Percentiles rank a stretch among this genome's conserved stretches.
These are phyloP conservation scores for Actinia equina DNA, from an alignment of 64 coral and sea anemone species.

Conservation along the genomic window DNA sequence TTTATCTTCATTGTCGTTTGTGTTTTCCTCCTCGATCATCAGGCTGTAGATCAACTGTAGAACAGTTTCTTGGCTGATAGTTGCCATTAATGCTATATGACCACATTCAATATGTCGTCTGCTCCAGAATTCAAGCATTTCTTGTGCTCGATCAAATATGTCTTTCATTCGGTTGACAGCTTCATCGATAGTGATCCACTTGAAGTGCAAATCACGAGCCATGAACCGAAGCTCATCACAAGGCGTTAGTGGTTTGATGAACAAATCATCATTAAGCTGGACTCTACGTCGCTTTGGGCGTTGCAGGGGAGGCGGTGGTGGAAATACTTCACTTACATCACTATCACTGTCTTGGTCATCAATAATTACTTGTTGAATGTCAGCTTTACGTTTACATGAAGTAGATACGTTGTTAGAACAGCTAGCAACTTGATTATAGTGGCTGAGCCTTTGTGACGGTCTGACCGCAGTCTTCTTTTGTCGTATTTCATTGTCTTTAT, in stretches of 20 bases:
- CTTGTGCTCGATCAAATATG: not conserved
- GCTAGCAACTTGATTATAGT: not conserved
- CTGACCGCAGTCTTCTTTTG: not conserved
- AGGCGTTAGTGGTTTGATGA: not conserved
- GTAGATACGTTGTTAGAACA: not conserved
- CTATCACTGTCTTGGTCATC: not conserved
- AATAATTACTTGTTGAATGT: not conserved
- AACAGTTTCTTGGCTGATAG: conserved; percentile 8
- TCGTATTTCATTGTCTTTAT: not conserved
- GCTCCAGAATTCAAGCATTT: not conserved
- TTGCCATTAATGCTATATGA: not conserved
- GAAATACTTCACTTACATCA: not conserved
- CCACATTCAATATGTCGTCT: not conserved
- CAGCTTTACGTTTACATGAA: conserved; percentile 1
- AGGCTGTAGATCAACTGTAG: not conserved
- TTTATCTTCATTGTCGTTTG: not conserved
- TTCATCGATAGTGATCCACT: not conserved
- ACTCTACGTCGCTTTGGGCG: not conserved
- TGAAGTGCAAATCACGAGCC: conserved; percentile 12
- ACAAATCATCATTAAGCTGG: not conserved
- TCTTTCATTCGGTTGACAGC: conserved; percentile 4
- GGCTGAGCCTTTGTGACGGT: not conserved
- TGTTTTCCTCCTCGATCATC: not conserved
- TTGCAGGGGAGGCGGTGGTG: not conserved
- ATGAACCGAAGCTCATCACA: conserved; percentile 8